A percentile compares a stretch with the other conserved stretches of the same genome.
Evolutionary conservation across 1,140 invertebrate genomes (phyloP).

Genomic region (Vanessa tameamea): DNA sequence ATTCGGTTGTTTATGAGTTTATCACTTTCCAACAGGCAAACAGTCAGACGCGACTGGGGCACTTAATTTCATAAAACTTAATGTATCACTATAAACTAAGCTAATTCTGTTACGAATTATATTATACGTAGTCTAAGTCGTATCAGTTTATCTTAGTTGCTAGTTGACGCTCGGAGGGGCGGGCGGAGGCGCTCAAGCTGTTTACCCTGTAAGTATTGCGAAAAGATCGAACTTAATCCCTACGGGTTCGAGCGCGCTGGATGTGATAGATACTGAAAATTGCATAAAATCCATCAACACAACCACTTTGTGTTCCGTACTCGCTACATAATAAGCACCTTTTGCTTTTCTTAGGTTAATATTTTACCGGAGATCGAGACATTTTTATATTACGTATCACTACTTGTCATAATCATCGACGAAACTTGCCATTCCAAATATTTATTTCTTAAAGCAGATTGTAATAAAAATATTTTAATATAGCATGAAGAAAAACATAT

Average conservation of each 20-base stretch:
- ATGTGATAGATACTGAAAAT: conserved; percentile 79
- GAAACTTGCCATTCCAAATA: too few species aligned
- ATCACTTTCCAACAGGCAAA: too few species aligned
- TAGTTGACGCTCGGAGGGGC: conserved; percentile 32
- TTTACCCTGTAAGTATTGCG: conserved; percentile 77
- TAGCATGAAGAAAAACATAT: too few species aligned
- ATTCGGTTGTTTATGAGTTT: too few species aligned
- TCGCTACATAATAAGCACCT: conserved; percentile 43
- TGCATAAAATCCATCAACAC: conserved; percentile 80
- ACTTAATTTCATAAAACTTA: too few species aligned
- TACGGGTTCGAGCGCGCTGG: conserved; percentile 63
- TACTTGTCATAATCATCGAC: neutral
- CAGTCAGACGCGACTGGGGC: too few species aligned
- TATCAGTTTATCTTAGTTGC: conserved; percentile 25
- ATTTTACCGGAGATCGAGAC: conserved; percentile 22
- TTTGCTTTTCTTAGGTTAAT: conserved; percentile 37
- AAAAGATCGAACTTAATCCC: conserved; percentile 80
- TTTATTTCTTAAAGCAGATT: too few species aligned
- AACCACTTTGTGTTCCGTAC: conserved; percentile 59
- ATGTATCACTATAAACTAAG: too few species aligned
- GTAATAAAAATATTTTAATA: too few species aligned
- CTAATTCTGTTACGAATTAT: neutral
- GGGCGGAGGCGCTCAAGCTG: conserved; percentile 51
- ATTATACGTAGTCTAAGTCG: conserved; percentile 3
- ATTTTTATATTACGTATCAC: conserved; percentile 4